A percentile compares a stretch with the other conserved stretches of the same genome.
Conservation (phyloP, 1,140 invertebrate species). For the Solenopsis invicta region DNA sequence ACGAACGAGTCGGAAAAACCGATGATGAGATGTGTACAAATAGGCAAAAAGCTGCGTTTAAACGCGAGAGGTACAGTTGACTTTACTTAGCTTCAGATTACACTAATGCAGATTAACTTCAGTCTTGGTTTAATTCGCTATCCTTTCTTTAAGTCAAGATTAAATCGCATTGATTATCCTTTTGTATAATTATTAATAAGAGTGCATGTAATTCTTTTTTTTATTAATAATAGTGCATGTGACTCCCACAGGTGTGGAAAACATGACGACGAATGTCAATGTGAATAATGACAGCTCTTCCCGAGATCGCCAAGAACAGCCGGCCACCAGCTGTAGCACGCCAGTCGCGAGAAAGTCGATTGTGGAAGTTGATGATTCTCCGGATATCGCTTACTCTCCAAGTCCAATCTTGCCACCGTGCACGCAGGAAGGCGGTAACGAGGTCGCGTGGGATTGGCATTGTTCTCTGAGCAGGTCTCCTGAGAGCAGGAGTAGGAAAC, state of each 20-base stretch:
- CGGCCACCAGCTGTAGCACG: slow-evolving; percentile 72
- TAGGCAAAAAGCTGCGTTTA: neutral
- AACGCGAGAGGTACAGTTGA: neutral
- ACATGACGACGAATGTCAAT: neutral
- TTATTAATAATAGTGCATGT: neutral
- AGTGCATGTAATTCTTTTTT: neutral
- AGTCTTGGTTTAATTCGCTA: no score
- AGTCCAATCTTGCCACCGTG: slow-evolving; percentile 73
- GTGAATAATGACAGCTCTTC: slow-evolving; percentile 20
- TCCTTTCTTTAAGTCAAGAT: no score
- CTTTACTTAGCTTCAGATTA: no score
- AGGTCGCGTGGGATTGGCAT: slow-evolving; percentile 82
- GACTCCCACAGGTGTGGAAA: neutral
- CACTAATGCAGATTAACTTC: no score
- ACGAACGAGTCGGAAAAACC: neutral
- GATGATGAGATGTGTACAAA: slow-evolving; percentile 36
- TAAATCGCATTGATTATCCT: neutral
- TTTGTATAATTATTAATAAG: neutral
- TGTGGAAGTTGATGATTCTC: slow-evolving; percentile 50
- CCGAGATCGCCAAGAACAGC: neutral
- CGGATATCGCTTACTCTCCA: slow-evolving; percentile 68
- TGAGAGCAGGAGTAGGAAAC: neutral
- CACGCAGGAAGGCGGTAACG: slow-evolving; percentile 80
- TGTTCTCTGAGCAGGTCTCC: slow-evolving; percentile 60
- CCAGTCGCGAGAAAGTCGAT: slow-evolving; percentile 67